Evolutionary conservation across 2,797 vertebrate genomes (phyloP).

Genomic region (Hozukius guyotensis): DNA sequence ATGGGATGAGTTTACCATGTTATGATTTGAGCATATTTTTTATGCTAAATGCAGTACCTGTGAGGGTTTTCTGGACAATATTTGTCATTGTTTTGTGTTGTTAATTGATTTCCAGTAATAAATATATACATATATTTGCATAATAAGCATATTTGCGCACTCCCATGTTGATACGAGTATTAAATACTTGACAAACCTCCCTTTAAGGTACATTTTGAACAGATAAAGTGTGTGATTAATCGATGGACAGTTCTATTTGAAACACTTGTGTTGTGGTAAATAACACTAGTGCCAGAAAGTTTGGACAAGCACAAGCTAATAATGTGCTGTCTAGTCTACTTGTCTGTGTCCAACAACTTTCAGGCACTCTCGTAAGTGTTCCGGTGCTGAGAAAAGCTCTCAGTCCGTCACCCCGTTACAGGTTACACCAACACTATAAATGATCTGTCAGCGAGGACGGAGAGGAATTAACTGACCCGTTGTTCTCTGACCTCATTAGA

Average conservation of each 20-base stretch:
- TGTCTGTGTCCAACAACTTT: neutral
- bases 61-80: no score
- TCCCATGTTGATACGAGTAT: no score
- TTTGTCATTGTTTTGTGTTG: no score
- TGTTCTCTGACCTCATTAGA: constrained; percentile 83
- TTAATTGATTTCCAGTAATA: no score
- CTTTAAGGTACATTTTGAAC: no score
- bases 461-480: constrained; percentile 2
- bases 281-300: neutral
- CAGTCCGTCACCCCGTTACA: neutral
- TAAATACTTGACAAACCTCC: no score
- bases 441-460: neutral
- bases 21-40: no score
- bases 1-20: no score
- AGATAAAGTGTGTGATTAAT: no score
- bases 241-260: neutral
- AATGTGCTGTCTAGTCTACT: neutral
- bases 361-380: neutral
- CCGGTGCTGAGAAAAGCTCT: neutral
- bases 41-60: no score
- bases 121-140: no score
- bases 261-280: neutral
- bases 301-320: neutral
- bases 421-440: neutral
- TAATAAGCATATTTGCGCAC: no score